A percentile compares a stretch with the other conserved stretches of the same genome.
phyloP scores from a whole-genome alignment of 30 jellyfish, hydroid and myxozoan genomes.

The Sanderia malayensis region DNA sequence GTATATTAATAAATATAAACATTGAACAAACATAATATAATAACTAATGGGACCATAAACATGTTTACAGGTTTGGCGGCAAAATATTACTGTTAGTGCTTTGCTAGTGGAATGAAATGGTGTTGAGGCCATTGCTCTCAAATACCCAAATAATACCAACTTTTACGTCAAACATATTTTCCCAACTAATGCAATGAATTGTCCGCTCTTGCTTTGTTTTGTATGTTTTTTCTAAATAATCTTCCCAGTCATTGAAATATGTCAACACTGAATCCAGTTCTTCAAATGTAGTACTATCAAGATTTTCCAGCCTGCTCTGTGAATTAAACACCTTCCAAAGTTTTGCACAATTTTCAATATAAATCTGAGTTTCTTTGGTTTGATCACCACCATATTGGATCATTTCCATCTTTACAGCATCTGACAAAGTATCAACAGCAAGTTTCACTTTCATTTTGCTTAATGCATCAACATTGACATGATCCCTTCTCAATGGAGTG shows the following conservation, averaged over 20 bases:
- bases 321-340: background rate
- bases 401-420: background rate
- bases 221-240: background rate
- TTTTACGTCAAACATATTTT: constrained; percentile 6
- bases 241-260: constrained; percentile 2
- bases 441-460: constrained; percentile 9
- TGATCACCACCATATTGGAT: background rate
- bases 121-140: too few species aligned
- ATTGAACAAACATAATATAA: too few species aligned
- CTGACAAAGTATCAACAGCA: constrained; percentile 11
- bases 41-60: too few species aligned
- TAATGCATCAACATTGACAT: background rate
- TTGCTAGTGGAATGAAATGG: too few species aligned
- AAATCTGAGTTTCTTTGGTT: background rate
- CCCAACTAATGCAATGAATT: background rate
- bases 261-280: background rate
- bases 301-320: background rate
- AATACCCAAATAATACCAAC: too few species aligned
- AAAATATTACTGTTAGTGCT: too few species aligned
- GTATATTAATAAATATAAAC: too few species aligned
- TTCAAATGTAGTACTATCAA: background rate
- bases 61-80: too few species aligned
- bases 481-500: background rate
- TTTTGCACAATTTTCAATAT: background rate
- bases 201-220: constrained; percentile 4